Percentiles rank a stretch among this genome's conserved stretches.
These are phyloP conservation scores for Poeciliopsis turneri DNA, from an alignment of 2,797 vertebrate genomes.

Conservation along the genomic window DNA sequence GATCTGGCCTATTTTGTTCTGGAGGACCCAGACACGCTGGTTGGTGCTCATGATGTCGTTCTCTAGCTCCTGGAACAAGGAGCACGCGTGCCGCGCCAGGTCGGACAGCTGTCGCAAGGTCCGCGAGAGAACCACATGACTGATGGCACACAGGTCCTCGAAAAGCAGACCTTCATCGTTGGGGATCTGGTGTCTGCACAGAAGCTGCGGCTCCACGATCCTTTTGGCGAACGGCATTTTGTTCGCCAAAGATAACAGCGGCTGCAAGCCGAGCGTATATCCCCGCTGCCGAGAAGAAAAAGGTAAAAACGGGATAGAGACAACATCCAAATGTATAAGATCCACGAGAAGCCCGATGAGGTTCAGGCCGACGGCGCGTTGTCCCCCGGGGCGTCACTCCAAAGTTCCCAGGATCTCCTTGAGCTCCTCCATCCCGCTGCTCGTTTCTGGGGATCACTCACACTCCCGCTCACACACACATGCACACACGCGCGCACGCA, in stretches of 20 bases:
- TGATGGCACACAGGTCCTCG: conserved; percentile 93
- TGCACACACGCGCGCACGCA: conserved; percentile 73
- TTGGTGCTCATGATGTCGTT: conserved; percentile 91
- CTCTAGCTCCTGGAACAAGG: conserved; percentile 96
- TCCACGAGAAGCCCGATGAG: conserved; percentile 69
- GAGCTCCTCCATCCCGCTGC: conserved; percentile 82
- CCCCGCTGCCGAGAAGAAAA: conserved; percentile 69
- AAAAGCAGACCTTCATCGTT: conserved; percentile 85
- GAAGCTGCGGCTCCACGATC: conserved; percentile 94
- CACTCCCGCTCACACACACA: conserved; percentile 70
- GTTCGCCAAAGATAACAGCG: conserved; percentile 63
- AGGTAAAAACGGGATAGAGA: conserved; percentile 61
- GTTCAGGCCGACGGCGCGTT: conserved; percentile 73
- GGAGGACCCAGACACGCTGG: conserved; percentile 91
- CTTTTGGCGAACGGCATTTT: conserved; percentile 97
- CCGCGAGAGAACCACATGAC: conserved; percentile 92
- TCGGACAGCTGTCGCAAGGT: conserved; percentile 97
- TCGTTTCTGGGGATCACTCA: conserved; percentile 75
- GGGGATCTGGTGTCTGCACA: conserved; percentile 88
- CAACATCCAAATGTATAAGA: conserved; percentile 77
- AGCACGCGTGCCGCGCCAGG: conserved; percentile 94
- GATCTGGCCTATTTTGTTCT: conserved; percentile 91
- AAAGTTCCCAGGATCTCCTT: conserved; percentile 84
- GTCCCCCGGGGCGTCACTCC: conserved; percentile 81
- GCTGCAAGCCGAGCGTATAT: conserved; percentile 69